phyloP scores from a whole-genome alignment of 2,113 vertebrate genomes.

The Ammodytes marinus region DNA sequence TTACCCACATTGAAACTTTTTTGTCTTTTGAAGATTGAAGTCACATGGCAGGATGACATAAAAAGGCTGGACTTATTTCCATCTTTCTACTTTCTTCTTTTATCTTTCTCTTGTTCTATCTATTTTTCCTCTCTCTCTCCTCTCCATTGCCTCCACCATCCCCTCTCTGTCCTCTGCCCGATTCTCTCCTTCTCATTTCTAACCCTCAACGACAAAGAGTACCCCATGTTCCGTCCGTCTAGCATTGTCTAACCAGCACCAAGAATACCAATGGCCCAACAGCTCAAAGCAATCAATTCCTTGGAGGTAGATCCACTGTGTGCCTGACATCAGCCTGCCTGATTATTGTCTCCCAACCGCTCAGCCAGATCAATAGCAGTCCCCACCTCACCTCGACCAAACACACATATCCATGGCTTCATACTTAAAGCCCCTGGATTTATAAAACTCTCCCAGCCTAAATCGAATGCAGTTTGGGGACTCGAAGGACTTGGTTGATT shows the following conservation, averaged over 20 bases:
- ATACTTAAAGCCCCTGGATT: slow-evolving; percentile 38
- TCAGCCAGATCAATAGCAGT: slow-evolving; percentile 65
- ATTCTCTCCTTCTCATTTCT: slow-evolving; percentile 25
- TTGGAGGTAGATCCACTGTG: slow-evolving; percentile 71
- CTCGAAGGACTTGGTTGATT: not conserved
- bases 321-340: slow-evolving; percentile 72
- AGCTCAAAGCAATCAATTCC: slow-evolving; percentile 75
- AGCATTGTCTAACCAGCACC: slow-evolving; percentile 57
- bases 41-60: slow-evolving; percentile 66
- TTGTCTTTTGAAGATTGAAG: slow-evolving; percentile 67
- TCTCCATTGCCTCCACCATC: slow-evolving; percentile 7
- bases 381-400: slow-evolving; percentile 30
- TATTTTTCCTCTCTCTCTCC: not conserved
- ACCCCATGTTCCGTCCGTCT: slow-evolving; percentile 60
- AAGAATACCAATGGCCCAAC: slow-evolving; percentile 74
- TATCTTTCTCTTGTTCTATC: not conserved
- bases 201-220: slow-evolving; percentile 65
- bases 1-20: slow-evolving; percentile 58
- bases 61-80: slow-evolving; percentile 26
- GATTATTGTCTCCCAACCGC: slow-evolving; percentile 73
- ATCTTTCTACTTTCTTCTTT: slow-evolving; percentile 1
- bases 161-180: slow-evolving; percentile 19
- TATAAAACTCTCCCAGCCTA: slow-evolving; percentile 48
- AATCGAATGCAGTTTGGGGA: slow-evolving; percentile 57
- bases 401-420: slow-evolving; percentile 45